Base-by-base conservation (phyloP, 1,140 invertebrate genomes). In the Homalodisca vitripennis region DNA sequence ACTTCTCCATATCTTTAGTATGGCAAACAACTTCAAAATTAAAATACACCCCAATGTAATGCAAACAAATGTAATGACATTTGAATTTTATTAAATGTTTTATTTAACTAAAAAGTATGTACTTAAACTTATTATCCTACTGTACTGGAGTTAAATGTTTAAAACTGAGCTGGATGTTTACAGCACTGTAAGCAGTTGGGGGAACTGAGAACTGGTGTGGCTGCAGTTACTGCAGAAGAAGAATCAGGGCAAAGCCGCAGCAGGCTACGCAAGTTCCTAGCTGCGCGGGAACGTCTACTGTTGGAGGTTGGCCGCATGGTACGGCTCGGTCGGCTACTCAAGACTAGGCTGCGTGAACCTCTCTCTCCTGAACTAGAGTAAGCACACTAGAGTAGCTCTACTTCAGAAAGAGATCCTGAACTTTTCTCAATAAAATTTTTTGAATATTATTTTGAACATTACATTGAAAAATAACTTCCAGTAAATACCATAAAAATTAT, bases 301-400 rank as follows among this genome's bases (percentile, higher is more conserved):
- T 81, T 89, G 17, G 88, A 91, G 75, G 86, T 92, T 64, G 89
- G 89, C 27, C 82, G 90, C 65, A 90, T 90, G 81, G 84, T 92
- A 12, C 81, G 89, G 22, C 79, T 91, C 14, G 90, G 90, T 17
- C 79, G 87, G 55, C 80, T 91, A 31, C 79, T 92, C 3, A 86
- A 86, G 75, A 86, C 88, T 13, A 81, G 90, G 46, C 79, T 92
- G 20, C 84, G 84, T 70, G 88, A 91, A 71, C 84, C 87, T 10
- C 80, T 89, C 55, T 80, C 81, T 73, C 73, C 80, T 60, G 75
- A 76, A 69, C 77, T 79, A 67, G 73, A 69, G 81, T 82, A 77
- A 77, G 76, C n/a, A n/a, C n/a, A n/a, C n/a, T n/a, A n/a, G n/a
- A n/a, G n/a, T n/a, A n/a, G n/a, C n/a, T n/a, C n/a, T n/a, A n/a